Evolutionary conservation across 1,140 invertebrate species (phyloP).

Genomic region (Zaprionus africanus): DNA sequence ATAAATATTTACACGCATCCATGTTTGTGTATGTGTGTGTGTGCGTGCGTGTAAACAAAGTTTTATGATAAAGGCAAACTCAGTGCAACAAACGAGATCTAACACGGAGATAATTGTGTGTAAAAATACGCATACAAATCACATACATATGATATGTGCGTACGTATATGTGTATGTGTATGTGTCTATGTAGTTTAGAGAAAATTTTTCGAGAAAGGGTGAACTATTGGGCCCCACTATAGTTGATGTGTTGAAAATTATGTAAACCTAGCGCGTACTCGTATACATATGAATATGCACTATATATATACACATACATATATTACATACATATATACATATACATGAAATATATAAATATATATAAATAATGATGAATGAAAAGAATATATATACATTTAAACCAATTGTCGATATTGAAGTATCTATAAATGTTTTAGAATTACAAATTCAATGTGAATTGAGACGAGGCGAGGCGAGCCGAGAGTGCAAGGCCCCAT

Average conservation of each 20-base stretch:
- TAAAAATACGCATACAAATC: not conserved
- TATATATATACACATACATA: slow-evolving; percentile 27
- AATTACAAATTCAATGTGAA: slow-evolving; percentile 50
- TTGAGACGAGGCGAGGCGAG: slow-evolving; percentile 24
- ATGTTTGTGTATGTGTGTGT: slow-evolving; percentile 3
- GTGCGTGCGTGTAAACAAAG: slow-evolving; percentile 6
- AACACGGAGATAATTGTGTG: not conserved
- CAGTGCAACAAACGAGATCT: not conserved
- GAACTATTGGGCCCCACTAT: slow-evolving; percentile 54
- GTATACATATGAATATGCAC: slow-evolving; percentile 42
- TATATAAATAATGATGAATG: slow-evolving; percentile 31
- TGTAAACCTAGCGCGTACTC: slow-evolving; percentile 39
- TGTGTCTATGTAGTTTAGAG: slow-evolving; percentile 18
- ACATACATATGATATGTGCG: not conserved
- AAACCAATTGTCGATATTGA: slow-evolving; percentile 79
- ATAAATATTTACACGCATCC: slow-evolving; percentile 32
- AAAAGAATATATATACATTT: slow-evolving; percentile 57
- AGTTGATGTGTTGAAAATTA: slow-evolving; percentile 48
- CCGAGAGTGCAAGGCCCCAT: no score
- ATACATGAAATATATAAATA: slow-evolving; percentile 26
- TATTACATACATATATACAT: slow-evolving; percentile 34
- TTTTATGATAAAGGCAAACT: slow-evolving; percentile 2
- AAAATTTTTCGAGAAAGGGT: slow-evolving; percentile 34
- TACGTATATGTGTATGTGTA: slow-evolving; percentile 4
- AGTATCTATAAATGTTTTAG: slow-evolving; percentile 82